Conservation (phyloP, 2,113 vertebrate species). For the Parotia lawesii region DNA sequence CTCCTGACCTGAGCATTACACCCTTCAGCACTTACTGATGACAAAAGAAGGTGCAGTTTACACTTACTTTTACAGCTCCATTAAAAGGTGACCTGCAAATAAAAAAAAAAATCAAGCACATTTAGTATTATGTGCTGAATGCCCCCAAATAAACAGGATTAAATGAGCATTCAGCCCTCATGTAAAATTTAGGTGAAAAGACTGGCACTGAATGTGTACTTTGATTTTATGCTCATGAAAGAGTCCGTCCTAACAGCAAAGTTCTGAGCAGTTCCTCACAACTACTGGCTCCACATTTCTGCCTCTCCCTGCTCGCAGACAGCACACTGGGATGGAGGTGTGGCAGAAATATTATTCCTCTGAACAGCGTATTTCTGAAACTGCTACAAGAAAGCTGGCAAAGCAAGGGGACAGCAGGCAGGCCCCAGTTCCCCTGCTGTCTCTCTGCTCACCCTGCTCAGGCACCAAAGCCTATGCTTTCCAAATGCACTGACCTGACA, state of each 20-base stretch:
- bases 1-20: slow-evolving; percentile 10
- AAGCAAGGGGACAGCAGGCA: neutral
- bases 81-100: slow-evolving; percentile 69
- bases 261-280: neutral
- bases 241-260: neutral
- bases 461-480: neutral
- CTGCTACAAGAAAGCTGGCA: neutral
- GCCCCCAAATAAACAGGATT: slow-evolving; percentile 50
- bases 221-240: neutral
- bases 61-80: slow-evolving; percentile 69
- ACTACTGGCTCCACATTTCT: neutral
- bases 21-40: slow-evolving; percentile 48
- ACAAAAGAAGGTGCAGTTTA: slow-evolving; percentile 62
- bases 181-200: neutral
- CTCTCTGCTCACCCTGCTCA: neutral
- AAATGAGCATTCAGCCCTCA: slow-evolving; percentile 49
- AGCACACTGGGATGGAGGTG: neutral
- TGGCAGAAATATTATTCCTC: neutral
- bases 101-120: slow-evolving; percentile 66
- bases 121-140: slow-evolving; percentile 62
- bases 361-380: neutral
- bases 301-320: neutral
- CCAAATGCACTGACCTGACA: neutral
- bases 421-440: neutral
- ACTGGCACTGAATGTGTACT: neutral